Conservation (phyloP, 1,140 invertebrate genomes). For the Mactra quadrangularis region DNA sequence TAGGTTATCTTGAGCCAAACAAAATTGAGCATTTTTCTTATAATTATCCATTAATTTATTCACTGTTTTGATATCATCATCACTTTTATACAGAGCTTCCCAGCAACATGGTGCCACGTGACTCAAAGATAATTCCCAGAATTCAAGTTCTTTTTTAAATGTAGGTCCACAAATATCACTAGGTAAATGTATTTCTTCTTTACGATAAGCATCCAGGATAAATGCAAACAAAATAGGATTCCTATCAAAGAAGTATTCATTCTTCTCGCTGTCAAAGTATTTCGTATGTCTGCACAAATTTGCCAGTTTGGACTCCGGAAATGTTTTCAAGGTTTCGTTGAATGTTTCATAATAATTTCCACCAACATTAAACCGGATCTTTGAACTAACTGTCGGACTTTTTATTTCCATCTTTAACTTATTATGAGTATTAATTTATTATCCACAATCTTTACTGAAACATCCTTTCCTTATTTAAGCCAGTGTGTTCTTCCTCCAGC, state of each 20-base stretch:
- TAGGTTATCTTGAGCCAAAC: neutral
- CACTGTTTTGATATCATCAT: constrained; percentile 6
- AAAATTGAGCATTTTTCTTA: neutral
- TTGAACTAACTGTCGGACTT: no score
- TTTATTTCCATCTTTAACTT: no score
- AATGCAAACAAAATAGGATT: constrained; percentile 68
- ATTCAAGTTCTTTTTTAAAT: constrained; percentile 69
- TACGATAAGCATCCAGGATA: constrained; percentile 71
- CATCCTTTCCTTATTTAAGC: no score
- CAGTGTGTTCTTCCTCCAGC: no score
- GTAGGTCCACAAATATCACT: constrained; percentile 68
- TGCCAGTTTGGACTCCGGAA: constrained; percentile 36
- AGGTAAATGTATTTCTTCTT: constrained; percentile 69
- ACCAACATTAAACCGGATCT: constrained; percentile 28
- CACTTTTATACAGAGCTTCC: constrained; percentile 27
- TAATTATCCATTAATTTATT: constrained; percentile 10
- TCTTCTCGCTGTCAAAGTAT: constrained; percentile 55
- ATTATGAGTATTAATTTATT: no score
- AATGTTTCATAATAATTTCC: constrained; percentile 16
- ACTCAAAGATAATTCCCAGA: constrained; percentile 65
- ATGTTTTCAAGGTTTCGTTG: constrained; percentile 14
- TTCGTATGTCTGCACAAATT: constrained; percentile 47
- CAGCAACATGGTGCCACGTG: constrained; percentile 56
- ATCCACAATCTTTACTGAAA: no score
- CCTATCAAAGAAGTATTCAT: constrained; percentile 75